Conservation (phyloP, 2,888 invertebrate species). For the Toxonevra muliebris region DNA sequence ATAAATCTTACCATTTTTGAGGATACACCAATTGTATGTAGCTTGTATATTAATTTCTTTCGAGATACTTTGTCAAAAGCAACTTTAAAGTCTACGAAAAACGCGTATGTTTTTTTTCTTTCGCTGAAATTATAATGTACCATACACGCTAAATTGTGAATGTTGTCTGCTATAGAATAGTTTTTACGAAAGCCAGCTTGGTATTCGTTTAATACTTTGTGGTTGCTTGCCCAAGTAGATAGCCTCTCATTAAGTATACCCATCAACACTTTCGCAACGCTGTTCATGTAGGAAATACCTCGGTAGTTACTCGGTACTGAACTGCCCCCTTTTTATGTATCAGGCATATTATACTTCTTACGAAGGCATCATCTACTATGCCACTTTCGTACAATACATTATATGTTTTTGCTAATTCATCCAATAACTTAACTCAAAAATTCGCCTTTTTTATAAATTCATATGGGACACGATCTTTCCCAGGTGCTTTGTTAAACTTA, state of each 20-base stretch:
- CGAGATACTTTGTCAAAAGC: too few species aligned
- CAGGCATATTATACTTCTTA: conserved; percentile 11
- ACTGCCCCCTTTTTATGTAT: conserved; percentile 11
- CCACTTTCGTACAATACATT: not conserved
- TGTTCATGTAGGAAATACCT: conserved; percentile 16
- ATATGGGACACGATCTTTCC: not conserved
- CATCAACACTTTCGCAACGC: conserved; percentile 7
- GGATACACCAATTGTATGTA: too few species aligned
- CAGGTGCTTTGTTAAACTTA: conserved; percentile 1
- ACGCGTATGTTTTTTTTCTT: not conserved
- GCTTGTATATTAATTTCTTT: too few species aligned
- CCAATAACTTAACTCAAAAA: not conserved
- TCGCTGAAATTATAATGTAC: not conserved
- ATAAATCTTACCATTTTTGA: too few species aligned
- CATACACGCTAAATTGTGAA: not conserved
- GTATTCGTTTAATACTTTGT: not conserved
- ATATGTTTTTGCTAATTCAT: not conserved
- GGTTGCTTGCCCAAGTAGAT: too few species aligned
- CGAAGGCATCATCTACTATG: not conserved
- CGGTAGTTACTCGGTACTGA: conserved; percentile 7
- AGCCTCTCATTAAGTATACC: too few species aligned
- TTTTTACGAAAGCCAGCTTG: not conserved
- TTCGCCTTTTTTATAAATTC: conserved; percentile 3
- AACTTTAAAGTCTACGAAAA: too few species aligned
- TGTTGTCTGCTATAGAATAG: too few species aligned